Percentiles rank a stretch among this genome's conserved stretches.
phyloP scores from a whole-genome alignment of 2,888 invertebrate species.

The Drosophila kambysellisi region DNA sequence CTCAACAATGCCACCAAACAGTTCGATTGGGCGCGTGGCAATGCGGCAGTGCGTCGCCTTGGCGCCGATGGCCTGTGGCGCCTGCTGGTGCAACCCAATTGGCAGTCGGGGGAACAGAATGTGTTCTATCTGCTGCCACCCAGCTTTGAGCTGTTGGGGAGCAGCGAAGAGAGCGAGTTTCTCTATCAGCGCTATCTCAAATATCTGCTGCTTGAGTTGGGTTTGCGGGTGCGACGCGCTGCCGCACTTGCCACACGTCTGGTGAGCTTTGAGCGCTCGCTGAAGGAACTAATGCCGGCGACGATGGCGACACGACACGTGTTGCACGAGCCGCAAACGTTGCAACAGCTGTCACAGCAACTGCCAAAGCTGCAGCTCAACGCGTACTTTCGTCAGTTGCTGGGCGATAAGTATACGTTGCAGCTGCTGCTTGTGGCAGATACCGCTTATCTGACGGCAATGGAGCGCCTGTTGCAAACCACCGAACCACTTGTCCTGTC shows the following conservation, averaged over 20 bases:
- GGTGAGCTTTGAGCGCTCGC: constrained; percentile 70
- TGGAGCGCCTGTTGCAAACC: constrained; percentile 47
- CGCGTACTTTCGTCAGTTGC: constrained; percentile 68
- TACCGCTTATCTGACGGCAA: constrained; percentile 53
- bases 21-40: constrained; percentile 74
- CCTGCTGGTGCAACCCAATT: constrained; percentile 77
- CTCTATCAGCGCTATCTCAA: constrained; percentile 80
- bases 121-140: constrained; percentile 78
- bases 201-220: constrained; percentile 75
- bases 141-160: constrained; percentile 66
- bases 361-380: constrained; percentile 62
- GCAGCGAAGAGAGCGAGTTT: constrained; percentile 59
- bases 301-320: constrained; percentile 18
- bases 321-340: constrained; percentile 70
- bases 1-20: constrained; percentile 46
- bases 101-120: constrained; percentile 78
- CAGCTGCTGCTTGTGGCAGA: constrained; percentile 75
- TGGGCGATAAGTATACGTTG: constrained; percentile 50
- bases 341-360: constrained; percentile 55
- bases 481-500: constrained; percentile 61
- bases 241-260: constrained; percentile 70
- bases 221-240: constrained; percentile 75
- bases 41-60: constrained; percentile 75
- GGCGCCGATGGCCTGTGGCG: constrained; percentile 77
- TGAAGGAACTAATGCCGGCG: constrained; percentile 47